Percentiles rank a stretch among this genome's conserved stretches.
Conservation (phyloP, 1,140 invertebrate species). For the Sycophila sp. region DNA sequence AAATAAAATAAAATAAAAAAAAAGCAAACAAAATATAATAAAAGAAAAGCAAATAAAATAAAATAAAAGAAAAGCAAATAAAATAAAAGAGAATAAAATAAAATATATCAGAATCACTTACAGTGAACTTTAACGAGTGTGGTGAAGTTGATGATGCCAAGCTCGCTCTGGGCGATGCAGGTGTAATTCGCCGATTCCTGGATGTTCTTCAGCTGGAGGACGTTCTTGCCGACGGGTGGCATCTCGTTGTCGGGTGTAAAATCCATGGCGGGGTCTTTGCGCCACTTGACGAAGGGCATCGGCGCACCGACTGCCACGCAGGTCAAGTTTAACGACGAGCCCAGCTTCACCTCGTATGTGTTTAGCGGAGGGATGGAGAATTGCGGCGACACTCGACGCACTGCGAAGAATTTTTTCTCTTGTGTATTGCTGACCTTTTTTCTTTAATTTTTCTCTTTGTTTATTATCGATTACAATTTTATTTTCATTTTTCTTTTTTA, state of each 20-base stretch:
- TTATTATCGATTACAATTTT: neutral
- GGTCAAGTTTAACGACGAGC: slow-evolving; percentile 89
- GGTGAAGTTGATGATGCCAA: slow-evolving; percentile 89
- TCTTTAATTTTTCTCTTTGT: no score
- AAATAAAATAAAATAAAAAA: no score
- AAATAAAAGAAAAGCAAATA: no score
- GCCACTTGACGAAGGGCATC: slow-evolving; percentile 97
- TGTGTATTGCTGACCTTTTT: no score
- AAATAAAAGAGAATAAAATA: no score
- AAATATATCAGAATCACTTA: slow-evolving; percentile 70
- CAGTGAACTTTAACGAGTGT: slow-evolving; percentile 95
- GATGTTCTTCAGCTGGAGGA: slow-evolving; percentile 86
- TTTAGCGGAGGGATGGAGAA: slow-evolving; percentile 91
- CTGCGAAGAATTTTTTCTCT: no score
- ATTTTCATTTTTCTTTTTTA: neutral
- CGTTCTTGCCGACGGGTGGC: slow-evolving; percentile 85
- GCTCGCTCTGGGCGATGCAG: slow-evolving; percentile 92
- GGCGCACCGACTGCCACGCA: slow-evolving; percentile 97
- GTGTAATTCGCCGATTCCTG: slow-evolving; percentile 95
- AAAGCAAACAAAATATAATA: no score
- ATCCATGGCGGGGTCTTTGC: slow-evolving; percentile 81
- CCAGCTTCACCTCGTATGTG: slow-evolving; percentile 88
- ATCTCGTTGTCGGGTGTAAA: slow-evolving; percentile 87
- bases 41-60: neutral
- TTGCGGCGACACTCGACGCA: slow-evolving; percentile 90